Percentiles rank a stretch among this genome's conserved stretches.
Evolutionary conservation across 1,140 invertebrate species (phyloP).

Genomic region (Penaeus vannamei): DNA sequence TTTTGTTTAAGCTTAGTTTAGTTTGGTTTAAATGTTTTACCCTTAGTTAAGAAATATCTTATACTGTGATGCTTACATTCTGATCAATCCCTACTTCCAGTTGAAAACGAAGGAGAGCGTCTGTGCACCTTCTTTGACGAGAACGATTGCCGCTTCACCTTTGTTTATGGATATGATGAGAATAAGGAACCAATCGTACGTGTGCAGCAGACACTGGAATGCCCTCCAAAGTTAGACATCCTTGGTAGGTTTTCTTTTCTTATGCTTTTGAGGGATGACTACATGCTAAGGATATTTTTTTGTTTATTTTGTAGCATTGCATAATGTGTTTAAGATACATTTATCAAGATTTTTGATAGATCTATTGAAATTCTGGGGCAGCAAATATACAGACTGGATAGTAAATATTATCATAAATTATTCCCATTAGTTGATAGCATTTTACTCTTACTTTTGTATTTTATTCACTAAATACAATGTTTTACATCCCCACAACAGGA

Average conservation of each 20-base stretch:
- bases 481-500: constrained; percentile 69
- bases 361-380: too few relatives aligned
- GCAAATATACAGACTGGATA: too few relatives aligned
- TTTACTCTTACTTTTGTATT: too few relatives aligned
- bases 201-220: constrained; percentile 76
- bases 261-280: background rate
- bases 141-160: constrained; percentile 87
- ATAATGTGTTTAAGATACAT: background rate
- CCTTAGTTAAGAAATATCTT: too few relatives aligned
- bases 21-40: too few relatives aligned
- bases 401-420: too few relatives aligned
- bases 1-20: too few relatives aligned
- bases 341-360: too few relatives aligned
- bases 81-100: constrained; percentile 35
- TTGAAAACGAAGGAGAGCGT: constrained; percentile 64
- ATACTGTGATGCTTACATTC: background rate
- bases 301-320: background rate
- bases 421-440: too few relatives aligned
- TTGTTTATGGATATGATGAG: constrained; percentile 82
- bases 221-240: constrained; percentile 72
- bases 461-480: background rate
- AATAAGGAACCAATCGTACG: constrained; percentile 74
- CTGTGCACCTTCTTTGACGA: constrained; percentile 85
- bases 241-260: constrained; percentile 69
- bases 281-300: background rate